phyloP scores from a whole-genome alignment of 1,140 invertebrate genomes.

The Aphaenogaster ashmeadi region DNA sequence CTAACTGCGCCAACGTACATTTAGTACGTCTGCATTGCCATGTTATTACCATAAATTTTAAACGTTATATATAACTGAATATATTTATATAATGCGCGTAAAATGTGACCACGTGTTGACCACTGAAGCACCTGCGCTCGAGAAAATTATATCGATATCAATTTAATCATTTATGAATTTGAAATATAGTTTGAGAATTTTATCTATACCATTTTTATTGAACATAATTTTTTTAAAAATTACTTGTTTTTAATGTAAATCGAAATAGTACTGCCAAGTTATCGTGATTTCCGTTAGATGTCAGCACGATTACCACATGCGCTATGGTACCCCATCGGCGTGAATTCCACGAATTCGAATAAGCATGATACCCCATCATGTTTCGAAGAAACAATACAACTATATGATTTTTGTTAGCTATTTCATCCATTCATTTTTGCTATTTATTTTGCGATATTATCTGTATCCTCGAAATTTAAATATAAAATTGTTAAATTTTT shows the following conservation, averaged over 20 bases:
- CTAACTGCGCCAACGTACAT: neutral
- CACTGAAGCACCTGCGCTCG: neutral
- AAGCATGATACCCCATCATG: neutral
- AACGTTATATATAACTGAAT: neutral
- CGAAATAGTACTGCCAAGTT: constrained; percentile 76
- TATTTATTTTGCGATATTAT: neutral
- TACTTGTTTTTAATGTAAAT: constrained; percentile 34
- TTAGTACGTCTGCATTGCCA: neutral
- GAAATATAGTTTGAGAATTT: neutral
- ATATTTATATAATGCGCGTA: neutral
- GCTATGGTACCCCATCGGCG: neutral
- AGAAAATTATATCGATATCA: constrained; percentile 3
- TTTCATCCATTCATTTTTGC: neutral
- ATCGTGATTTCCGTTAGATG: constrained; percentile 81
- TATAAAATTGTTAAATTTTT: neutral
- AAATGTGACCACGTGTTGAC: neutral
- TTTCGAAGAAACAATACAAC: neutral
- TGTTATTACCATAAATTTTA: constrained; percentile 8
- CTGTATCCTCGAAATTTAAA: neutral
- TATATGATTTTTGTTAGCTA: neutral
- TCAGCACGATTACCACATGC: constrained; percentile 78
- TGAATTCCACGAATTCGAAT: no score
- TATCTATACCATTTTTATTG: neutral
- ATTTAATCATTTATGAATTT: neutral
- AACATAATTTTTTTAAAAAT: neutral